Base-by-base conservation (phyloP, 2,888 invertebrate species). In the Idaea straminata region DNA sequence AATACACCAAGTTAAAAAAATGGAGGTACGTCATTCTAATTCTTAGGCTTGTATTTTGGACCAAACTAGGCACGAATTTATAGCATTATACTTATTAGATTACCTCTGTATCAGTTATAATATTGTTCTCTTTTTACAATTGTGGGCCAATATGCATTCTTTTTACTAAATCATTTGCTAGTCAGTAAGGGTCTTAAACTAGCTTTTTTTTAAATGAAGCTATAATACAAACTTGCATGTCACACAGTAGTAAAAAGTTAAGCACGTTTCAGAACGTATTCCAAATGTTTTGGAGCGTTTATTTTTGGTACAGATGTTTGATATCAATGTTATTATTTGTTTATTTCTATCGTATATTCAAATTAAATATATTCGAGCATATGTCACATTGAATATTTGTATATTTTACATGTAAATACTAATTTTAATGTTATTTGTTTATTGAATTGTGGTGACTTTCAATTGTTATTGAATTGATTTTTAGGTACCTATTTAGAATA, bases 151-250 rank as follows among this genome's bases (percentile, higher is more conserved):
- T n/a, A n/a, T n/a, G 64, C 62, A 36, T 7, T 62, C 61, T 57
- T 25, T 61, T 61, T 64, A 60, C 62, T 67, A 47, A 36, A 5
- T 10, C 47, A 7, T 7, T 47, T 4, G 47, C 47, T 47, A 13
- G 47, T 47, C 47, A 47, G 47, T 13, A 47, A 47, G 47, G 47
- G 47, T 7, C 47, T 47, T 47, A 47, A 47, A 47, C 5, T 10
- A 47, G 13, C 47, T 6, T 47, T 47, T 69, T 70, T 72, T 71
- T 68, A 66, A 72, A 72, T 69, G 67, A 69, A 67, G 69, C 63
- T 61, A 65, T 73, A 66, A 62, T 70, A 64, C 61, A 63, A 47
- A 47, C 47, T 47, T 47, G 47, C 47, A 47, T 47, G 47, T 47
- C 13, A 2, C 13, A 47, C 47, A 47, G 47, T 47, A 47, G 47